Percentiles rank a stretch among this genome's conserved stretches.
These are phyloP conservation scores for Myotis lucifugus DNA, from an alignment of 2,113 vertebrate species.

Conservation along the genomic window DNA sequence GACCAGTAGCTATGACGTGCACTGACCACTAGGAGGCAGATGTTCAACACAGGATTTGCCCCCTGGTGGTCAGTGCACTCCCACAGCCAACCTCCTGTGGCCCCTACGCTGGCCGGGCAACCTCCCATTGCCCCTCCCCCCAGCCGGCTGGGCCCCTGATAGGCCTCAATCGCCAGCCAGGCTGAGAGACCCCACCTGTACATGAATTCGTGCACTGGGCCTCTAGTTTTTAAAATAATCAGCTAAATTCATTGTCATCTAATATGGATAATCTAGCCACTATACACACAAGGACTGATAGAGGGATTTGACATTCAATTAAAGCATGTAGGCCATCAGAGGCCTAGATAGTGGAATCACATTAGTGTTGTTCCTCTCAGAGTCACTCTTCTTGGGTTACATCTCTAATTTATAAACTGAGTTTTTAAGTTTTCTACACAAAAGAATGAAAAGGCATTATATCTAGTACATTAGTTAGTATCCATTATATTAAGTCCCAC, in stretches of 20 bases:
- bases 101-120: no score
- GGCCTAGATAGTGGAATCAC: background rate
- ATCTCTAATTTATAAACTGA: background rate
- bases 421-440: background rate
- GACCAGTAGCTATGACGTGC: no score
- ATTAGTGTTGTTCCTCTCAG: background rate
- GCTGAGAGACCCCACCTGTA: no score
- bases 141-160: fast-evolving
- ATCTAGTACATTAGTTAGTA: background rate
- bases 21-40: no score
- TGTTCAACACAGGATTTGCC: no score
- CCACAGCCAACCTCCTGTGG: no score
- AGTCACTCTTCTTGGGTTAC: background rate
- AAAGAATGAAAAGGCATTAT: background rate
- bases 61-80: no score
- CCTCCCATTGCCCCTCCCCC: no score
- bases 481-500: background rate
- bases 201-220: no score
- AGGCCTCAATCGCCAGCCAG: no score
- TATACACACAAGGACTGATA: background rate
- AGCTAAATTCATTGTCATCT: background rate
- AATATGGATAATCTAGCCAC: background rate
- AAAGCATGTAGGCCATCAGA: background rate
- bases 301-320: background rate
- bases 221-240: background rate